A percentile compares a stretch with the other conserved stretches of the same genome.
These are phyloP conservation scores for Rhabditoides inermis DNA, from an alignment of 2,888 invertebrate genomes.

Conservation along the genomic window DNA sequence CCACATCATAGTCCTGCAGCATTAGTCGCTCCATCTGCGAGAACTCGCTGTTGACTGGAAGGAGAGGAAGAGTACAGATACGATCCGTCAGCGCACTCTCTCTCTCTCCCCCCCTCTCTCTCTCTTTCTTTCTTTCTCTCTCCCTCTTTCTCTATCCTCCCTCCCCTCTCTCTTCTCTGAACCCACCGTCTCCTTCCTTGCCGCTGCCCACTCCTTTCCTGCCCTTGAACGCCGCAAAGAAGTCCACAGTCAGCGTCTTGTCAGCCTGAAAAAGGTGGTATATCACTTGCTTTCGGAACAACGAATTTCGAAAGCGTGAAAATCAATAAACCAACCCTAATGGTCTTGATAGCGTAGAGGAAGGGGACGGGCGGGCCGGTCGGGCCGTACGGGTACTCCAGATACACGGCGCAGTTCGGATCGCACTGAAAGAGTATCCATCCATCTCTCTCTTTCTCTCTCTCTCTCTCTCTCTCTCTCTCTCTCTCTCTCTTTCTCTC, in stretches of 20 bases:
- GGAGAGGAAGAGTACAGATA: too few relatives aligned
- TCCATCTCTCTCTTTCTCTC: neutral
- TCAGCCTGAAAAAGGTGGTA: constrained; percentile 1
- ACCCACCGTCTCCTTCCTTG: constrained; percentile 3
- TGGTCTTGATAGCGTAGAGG: too few relatives aligned
- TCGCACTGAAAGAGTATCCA: neutral
- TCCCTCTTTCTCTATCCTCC: constrained; percentile 3
- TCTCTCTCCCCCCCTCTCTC: constrained; percentile 2
- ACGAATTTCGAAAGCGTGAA: too few relatives aligned
- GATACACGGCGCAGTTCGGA: neutral
- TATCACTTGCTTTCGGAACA: too few relatives aligned
- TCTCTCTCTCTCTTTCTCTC: constrained; percentile 7
- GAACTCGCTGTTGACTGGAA: too few relatives aligned
- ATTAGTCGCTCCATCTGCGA: neutral
- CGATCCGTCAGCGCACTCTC: too few relatives aligned
- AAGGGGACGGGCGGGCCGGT: too few relatives aligned
- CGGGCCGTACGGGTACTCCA: neutral
- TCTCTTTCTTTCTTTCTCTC: neutral
- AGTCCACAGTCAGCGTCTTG: constrained; percentile 1
- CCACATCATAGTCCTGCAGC: neutral
- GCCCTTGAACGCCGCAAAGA: neutral
- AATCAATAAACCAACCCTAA: too few relatives aligned
- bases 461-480: neutral
- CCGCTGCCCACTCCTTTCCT: constrained; percentile 8
- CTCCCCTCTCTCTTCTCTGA: constrained; percentile 8